Evolutionary conservation across 2,113 vertebrate species (phyloP).

Genomic region (Gymnarchus niloticus): DNA sequence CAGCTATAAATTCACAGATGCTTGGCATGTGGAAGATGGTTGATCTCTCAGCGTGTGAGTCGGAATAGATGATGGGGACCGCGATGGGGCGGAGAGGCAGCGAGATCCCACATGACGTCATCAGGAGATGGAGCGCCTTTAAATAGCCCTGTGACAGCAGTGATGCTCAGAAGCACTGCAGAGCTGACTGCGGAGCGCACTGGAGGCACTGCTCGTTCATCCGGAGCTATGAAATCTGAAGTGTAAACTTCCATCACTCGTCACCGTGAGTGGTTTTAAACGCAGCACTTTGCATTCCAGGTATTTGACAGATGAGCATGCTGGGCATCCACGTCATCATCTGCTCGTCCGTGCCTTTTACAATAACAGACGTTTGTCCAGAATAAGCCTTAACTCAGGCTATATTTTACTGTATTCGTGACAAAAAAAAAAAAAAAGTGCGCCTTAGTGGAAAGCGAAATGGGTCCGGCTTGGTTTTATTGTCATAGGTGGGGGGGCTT

Average conservation of each 20-base stretch:
- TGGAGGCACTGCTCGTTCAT: not conserved
- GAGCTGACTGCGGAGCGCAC: slow-evolving; percentile 9
- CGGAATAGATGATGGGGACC: not conserved
- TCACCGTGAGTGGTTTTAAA: slow-evolving; percentile 17
- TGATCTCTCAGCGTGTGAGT: not conserved
- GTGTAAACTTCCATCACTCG: slow-evolving; percentile 30
- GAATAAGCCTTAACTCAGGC: not conserved
- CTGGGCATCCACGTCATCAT: not conserved
- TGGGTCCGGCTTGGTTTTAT: not conserved
- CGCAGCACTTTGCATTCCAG: not conserved
- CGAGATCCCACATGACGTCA: slow-evolving; percentile 45
- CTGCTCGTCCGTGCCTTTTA: not conserved
- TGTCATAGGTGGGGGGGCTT: not conserved
- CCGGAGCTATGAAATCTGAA: slow-evolving; percentile 29
- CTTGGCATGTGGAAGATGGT: not conserved
- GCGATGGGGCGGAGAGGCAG: slow-evolving; percentile 11
- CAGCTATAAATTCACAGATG: not conserved
- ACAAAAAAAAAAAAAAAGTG: too few relatives aligned
- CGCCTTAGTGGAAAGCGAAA: not conserved
- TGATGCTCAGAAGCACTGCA: slow-evolving; percentile 34
- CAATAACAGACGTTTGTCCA: not conserved
- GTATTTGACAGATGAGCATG: too few relatives aligned
- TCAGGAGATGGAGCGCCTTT: slow-evolving; percentile 32
- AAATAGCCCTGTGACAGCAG: slow-evolving; percentile 34
- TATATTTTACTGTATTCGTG: not conserved